phyloP scores from a whole-genome alignment of 1,140 invertebrate genomes.

The Cydia fagiglandana region DNA sequence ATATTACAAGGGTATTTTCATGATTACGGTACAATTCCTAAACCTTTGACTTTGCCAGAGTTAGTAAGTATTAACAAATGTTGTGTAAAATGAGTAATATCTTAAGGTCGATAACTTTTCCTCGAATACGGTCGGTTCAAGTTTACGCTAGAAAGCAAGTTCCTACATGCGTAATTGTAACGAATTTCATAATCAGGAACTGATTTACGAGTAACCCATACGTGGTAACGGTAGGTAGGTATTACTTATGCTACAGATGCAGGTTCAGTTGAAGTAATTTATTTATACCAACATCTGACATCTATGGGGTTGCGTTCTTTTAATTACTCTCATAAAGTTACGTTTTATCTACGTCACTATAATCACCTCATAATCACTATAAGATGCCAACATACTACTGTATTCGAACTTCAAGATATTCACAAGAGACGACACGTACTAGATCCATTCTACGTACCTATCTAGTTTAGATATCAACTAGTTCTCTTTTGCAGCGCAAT shows the following conservation, averaged over 20 bases:
- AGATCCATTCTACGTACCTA: no score
- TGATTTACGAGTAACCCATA: background rate
- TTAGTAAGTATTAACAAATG: background rate
- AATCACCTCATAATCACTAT: no score
- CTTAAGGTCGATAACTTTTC: conserved; percentile 18
- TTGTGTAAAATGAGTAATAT: background rate
- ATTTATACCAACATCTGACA: background rate
- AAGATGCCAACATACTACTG: no score
- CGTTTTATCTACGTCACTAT: no score
- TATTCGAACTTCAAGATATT: no score
- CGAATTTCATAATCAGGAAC: conserved; percentile 9
- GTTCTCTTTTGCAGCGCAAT: no score
- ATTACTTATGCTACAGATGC: background rate
- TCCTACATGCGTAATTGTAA: background rate
- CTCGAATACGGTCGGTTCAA: background rate
- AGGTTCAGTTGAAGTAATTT: background rate
- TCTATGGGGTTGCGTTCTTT: background rate
- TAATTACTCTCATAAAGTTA: no score
- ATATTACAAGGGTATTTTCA: no score
- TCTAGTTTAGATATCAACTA: no score
- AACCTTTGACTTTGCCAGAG: background rate
- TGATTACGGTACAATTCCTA: background rate
- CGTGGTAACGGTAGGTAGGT: background rate
- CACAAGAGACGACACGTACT: no score
- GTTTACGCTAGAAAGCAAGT: background rate